Evolutionary conservation across 2,797 vertebrate species (phyloP).

Genomic region (Rhinella marina): DNA sequence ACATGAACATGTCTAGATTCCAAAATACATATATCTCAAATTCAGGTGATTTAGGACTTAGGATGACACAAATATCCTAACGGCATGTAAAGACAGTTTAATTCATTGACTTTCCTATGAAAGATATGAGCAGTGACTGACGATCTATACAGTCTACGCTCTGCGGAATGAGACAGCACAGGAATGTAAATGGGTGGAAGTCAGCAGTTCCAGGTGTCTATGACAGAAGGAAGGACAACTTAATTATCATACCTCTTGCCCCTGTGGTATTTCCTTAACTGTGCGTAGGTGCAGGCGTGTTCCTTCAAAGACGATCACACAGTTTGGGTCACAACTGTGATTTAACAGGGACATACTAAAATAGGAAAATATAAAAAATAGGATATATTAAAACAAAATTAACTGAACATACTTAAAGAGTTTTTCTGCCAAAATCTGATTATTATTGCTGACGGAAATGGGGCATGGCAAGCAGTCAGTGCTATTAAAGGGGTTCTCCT

Average conservation of each 20-base stretch:
- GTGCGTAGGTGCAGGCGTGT: constrained; percentile 84
- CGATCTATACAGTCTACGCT: constrained; percentile 15
- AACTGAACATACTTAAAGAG: constrained; percentile 25
- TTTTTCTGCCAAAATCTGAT: neutral
- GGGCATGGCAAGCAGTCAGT: too few species aligned
- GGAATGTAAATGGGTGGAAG: constrained; percentile 59
- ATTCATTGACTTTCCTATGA: constrained; percentile 63
- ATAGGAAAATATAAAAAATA: constrained; percentile 37
- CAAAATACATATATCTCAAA: constrained; percentile 66
- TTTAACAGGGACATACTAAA: constrained; percentile 93
- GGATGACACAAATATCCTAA: constrained; percentile 68
- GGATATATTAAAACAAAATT: constrained; percentile 35
- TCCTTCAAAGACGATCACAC: constrained; percentile 89
- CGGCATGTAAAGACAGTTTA: constrained; percentile 68
- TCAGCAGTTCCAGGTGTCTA: constrained; percentile 63
- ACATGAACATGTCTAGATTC: constrained; percentile 64
- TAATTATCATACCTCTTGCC: constrained; percentile 95
- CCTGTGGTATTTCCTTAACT: constrained; percentile 78
- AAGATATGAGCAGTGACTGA: constrained; percentile 64
- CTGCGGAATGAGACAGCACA: constrained; percentile 34
- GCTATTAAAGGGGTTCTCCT: too few species aligned
- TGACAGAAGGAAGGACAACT: constrained; percentile 66
- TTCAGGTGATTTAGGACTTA: constrained; percentile 66
- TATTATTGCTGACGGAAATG: neutral
- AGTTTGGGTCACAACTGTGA: constrained; percentile 95